A percentile compares a stretch with the other conserved stretches of the same genome.
phyloP scores from a whole-genome alignment of 2,797 vertebrate genomes.

The Rallus crepitans region DNA sequence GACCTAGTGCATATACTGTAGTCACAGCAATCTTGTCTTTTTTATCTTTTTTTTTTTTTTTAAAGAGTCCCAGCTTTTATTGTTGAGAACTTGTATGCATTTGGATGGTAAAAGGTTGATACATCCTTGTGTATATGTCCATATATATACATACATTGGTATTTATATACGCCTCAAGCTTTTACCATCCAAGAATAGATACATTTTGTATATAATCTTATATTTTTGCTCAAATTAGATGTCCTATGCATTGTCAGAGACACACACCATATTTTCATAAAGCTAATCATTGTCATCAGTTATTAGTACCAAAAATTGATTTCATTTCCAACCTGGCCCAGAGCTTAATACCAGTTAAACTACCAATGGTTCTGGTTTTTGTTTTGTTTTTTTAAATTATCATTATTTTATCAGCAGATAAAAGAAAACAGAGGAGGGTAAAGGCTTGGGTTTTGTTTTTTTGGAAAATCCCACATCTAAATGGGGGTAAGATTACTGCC shows the following conservation, averaged over 20 bases:
- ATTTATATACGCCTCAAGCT: slow-evolving; percentile 62
- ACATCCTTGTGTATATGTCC: neutral
- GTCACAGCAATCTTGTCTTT: slow-evolving; percentile 56
- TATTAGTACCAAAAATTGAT: slow-evolving; percentile 82
- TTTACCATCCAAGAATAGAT: slow-evolving; percentile 72
- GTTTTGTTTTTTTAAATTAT: neutral
- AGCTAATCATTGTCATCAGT: slow-evolving; percentile 86
- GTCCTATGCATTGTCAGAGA: slow-evolving; percentile 91
- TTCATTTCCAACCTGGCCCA: slow-evolving; percentile 87
- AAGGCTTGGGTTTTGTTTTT: slow-evolving; percentile 59
- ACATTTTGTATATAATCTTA: slow-evolving; percentile 56
- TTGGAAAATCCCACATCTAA: slow-evolving; percentile 60
- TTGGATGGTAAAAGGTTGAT: slow-evolving; percentile 73
- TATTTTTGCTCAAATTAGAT: slow-evolving; percentile 77
- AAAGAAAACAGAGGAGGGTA: slow-evolving; percentile 82
- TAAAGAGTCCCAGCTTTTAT: slow-evolving; percentile 77
- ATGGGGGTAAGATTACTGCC: slow-evolving; percentile 58
- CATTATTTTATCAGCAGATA: slow-evolving; percentile 50
- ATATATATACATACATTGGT: neutral
- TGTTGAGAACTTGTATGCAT: slow-evolving; percentile 59
- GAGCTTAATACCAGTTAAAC: slow-evolving; percentile 78
- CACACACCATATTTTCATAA: slow-evolving; percentile 92
- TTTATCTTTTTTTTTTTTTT: slow-evolving; percentile 34
- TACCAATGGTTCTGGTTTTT: slow-evolving; percentile 14
- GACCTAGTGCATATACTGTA: slow-evolving; percentile 69